phyloP scores from a whole-genome alignment of 92 coral and sea anemone species.

The Ricordea florida region DNA sequence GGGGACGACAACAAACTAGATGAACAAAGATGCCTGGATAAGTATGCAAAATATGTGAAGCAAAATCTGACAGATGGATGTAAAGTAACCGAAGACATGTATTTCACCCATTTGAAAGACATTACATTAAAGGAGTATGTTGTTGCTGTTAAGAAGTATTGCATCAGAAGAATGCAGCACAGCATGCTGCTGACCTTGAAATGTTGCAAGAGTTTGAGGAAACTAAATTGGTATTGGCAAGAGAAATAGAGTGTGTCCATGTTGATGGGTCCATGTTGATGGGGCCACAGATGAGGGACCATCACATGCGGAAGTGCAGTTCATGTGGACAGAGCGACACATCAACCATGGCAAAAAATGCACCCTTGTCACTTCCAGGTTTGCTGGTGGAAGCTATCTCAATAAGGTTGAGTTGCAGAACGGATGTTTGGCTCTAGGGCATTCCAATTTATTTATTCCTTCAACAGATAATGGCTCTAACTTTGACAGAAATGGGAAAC shows the following conservation, averaged over 20 bases:
- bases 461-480: neutral
- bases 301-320: slow-evolving; percentile 39
- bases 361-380: slow-evolving; percentile 18
- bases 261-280: slow-evolving; percentile 59
- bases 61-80: no score
- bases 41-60: no score
- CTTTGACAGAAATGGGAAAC: neutral
- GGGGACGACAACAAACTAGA: no score
- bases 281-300: slow-evolving; percentile 55
- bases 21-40: no score
- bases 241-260: slow-evolving; percentile 10
- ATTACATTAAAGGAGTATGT: no score
- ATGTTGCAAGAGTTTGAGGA: slow-evolving; percentile 6
- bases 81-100: no score
- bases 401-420: slow-evolving; percentile 42
- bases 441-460: slow-evolving; percentile 41
- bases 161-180: slow-evolving; percentile 15
- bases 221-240: neutral
- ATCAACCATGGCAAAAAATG: slow-evolving; percentile 30
- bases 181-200: slow-evolving; percentile 11
- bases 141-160: no score
- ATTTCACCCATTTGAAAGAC: no score
- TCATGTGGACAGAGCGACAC: slow-evolving; percentile 38
- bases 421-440: slow-evolving; percentile 24
- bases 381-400: slow-evolving; percentile 32